These are phyloP conservation scores for Scortum barcoo DNA, from an alignment of 2,113 vertebrate species.

Conservation along the genomic window DNA sequence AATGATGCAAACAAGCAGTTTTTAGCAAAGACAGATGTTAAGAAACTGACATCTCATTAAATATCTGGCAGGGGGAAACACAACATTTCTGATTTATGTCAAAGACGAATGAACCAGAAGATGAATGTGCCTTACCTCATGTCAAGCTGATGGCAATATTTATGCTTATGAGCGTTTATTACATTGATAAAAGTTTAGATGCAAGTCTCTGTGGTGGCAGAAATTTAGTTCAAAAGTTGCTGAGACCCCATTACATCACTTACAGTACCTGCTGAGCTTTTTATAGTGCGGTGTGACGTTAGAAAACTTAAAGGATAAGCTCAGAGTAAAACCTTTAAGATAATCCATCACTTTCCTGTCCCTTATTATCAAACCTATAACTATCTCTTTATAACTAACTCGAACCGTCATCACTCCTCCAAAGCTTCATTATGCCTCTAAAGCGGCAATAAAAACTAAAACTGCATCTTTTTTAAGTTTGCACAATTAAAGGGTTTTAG, in stretches of 20 bases:
- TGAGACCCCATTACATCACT: slow-evolving; percentile 61
- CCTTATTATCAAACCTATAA: slow-evolving; percentile 1
- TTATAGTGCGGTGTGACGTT: slow-evolving; percentile 23
- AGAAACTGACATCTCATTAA: slow-evolving; percentile 6
- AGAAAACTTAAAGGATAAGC: slow-evolving; percentile 22
- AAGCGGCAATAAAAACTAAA: neutral
- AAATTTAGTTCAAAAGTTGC: slow-evolving; percentile 39
- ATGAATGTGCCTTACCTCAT: slow-evolving; percentile 2
- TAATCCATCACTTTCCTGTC: slow-evolving; percentile 16
- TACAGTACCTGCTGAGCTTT: slow-evolving; percentile 44
- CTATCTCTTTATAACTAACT: neutral
- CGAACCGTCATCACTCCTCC: neutral
- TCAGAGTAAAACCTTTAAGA: slow-evolving; percentile 18
- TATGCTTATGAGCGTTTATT: slow-evolving; percentile 6
- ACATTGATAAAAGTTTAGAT: slow-evolving; percentile 30
- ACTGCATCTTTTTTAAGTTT: slow-evolving; percentile 3
- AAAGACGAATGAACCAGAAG: slow-evolving; percentile 20
- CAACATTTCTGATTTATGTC: slow-evolving; percentile 35
- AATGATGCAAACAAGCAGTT: slow-evolving; percentile 25
- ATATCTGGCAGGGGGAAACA: neutral
- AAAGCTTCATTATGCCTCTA: neutral
- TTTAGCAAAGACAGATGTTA: neutral
- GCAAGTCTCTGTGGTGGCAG: slow-evolving; percentile 31
- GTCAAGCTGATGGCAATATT: slow-evolving; percentile 11
- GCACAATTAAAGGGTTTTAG: slow-evolving; percentile 30